A percentile compares a stretch with the other conserved stretches of the same genome.
phyloP scores from a whole-genome alignment of 1,140 invertebrate genomes.

The Gryon sp. region DNA sequence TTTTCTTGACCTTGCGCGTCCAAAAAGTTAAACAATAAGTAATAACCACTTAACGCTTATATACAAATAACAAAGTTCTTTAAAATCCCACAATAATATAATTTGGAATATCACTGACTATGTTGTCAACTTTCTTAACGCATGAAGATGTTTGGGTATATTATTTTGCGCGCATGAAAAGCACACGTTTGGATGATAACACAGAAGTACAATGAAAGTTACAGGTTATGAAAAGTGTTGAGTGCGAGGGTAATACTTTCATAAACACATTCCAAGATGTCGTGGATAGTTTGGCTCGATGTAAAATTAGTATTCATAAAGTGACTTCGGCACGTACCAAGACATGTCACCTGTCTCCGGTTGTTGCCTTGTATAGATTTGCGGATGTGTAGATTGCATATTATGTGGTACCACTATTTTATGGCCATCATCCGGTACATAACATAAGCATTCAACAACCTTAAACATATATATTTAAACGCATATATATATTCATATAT shows the following conservation, averaged over 20 bases:
- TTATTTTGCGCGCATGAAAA: too few species aligned
- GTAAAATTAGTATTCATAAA: constrained; percentile 60
- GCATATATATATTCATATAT: constrained; percentile 19
- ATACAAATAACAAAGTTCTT: too few species aligned
- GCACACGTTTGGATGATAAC: too few species aligned
- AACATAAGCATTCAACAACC: too few species aligned
- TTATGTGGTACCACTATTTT: constrained; percentile 50
- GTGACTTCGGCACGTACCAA: constrained; percentile 52
- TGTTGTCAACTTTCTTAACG: too few species aligned
- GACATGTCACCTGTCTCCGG: constrained; percentile 55
- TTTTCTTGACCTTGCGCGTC: too few species aligned
- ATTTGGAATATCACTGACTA: too few species aligned
- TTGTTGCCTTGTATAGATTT: constrained; percentile 63
- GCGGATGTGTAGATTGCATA: constrained; percentile 58
- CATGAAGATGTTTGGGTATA: too few species aligned
- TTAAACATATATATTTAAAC: constrained; percentile 34
- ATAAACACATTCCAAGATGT: constrained; percentile 59
- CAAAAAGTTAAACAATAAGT: too few species aligned
- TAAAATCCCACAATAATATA: too few species aligned
- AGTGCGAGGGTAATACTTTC: constrained; percentile 41
- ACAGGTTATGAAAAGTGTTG: too few species aligned
- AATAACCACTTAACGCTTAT: too few species aligned
- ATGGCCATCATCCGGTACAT: constrained; percentile 57
- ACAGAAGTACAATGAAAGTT: background rate
- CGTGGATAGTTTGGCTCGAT: constrained; percentile 10